Percentiles rank a stretch among this genome's conserved stretches.
phyloP scores from a whole-genome alignment of 2,797 vertebrate species.

The Mergus octosetaceus region DNA sequence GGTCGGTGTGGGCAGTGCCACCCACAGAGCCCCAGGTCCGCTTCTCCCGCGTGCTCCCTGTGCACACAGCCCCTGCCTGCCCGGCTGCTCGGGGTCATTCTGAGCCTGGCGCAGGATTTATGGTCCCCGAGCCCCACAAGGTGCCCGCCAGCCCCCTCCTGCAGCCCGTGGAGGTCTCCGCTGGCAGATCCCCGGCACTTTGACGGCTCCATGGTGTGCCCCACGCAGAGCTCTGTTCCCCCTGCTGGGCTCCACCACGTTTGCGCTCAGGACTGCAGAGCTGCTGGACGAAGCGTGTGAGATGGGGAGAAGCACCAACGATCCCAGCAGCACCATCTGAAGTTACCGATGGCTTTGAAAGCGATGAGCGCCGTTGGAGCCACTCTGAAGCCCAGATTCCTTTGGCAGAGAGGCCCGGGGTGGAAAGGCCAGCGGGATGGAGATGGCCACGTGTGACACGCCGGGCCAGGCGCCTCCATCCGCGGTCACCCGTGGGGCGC shows the following conservation, averaged over 20 bases:
- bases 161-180: not conserved
- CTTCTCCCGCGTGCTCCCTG: not conserved
- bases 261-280: not conserved
- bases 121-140: not conserved
- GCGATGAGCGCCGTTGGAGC: accelerated
- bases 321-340: accelerated
- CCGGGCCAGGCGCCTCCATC: accelerated
- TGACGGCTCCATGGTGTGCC: too few species aligned
- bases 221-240: not conserved
- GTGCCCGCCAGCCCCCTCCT: not conserved
- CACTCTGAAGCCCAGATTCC: not conserved
- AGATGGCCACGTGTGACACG: accelerated
- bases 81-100: not conserved
- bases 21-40: not conserved
- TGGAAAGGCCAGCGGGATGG: accelerated
- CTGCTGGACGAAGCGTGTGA: not conserved
- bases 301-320: not conserved
- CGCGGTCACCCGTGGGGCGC: not conserved
- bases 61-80: not conserved
- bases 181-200: not conserved
- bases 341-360: too few species aligned
- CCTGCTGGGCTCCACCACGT: accelerated
- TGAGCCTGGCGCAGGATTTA: not conserved
- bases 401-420: not conserved
- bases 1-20: too few species aligned